Percentiles rank a stretch among this genome's conserved stretches.
Evolutionary conservation across 2,113 vertebrate species (phyloP).

Genomic region (Pygoscelis adeliae): DNA sequence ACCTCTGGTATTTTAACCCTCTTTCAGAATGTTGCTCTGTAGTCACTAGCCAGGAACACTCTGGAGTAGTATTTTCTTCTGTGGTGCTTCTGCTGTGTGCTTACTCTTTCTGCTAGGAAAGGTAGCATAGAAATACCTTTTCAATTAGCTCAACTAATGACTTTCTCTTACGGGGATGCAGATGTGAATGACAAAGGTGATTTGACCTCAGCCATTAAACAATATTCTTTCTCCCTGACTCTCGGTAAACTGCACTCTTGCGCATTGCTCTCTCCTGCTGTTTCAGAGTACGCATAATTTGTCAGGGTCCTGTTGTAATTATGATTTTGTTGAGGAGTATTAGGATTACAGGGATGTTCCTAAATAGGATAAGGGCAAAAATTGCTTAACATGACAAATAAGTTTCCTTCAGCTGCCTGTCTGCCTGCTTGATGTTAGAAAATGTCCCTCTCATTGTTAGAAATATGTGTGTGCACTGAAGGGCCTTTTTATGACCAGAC

Average conservation of each 20-base stretch:
- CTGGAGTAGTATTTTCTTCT: neutral
- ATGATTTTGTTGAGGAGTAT: neutral
- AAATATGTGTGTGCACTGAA: neutral
- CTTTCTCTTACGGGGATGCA: neutral
- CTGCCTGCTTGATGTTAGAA: neutral
- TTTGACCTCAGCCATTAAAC: conserved; percentile 41
- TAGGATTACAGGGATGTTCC: neutral
- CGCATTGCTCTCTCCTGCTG: neutral
- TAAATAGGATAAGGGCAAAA: neutral
- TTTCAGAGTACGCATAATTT: neutral
- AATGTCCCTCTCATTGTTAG: conserved; percentile 18
- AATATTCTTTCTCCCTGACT: neutral
- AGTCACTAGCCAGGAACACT: neutral
- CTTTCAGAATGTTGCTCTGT: neutral
- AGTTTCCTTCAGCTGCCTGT: conserved; percentile 30
- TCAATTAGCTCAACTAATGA: neutral
- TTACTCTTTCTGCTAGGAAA: neutral
- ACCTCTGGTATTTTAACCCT: neutral
- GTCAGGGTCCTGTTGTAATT: neutral
- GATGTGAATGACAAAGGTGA: conserved; percentile 42
- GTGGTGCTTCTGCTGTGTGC: neutral
- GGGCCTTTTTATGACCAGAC: conserved; percentile 25
- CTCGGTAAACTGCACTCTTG: neutral
- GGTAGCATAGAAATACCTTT: neutral
- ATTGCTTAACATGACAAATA: neutral